These are phyloP conservation scores for Eriosoma lanigerum DNA, from an alignment of 1,140 invertebrate genomes.

Conservation along the genomic window DNA sequence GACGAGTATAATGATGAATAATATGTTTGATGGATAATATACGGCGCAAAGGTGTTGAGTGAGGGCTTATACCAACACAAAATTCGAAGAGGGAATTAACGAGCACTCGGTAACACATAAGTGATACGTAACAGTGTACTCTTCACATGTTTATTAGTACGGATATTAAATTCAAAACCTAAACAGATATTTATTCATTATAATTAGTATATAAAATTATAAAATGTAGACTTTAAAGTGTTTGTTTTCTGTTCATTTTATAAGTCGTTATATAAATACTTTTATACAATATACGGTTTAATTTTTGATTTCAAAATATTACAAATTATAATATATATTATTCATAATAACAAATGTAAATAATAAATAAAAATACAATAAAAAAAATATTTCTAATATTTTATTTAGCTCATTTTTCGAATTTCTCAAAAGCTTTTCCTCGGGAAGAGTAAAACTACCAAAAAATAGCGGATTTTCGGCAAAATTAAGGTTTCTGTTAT, in stretches of 20 bases:
- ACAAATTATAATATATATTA: no score
- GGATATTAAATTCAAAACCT: background rate
- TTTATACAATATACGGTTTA: no score
- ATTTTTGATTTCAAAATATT: no score
- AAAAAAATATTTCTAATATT: no score
- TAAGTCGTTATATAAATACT: no score
- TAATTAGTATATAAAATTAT: background rate
- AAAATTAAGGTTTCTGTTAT: no score
- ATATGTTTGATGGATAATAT: slow-evolving; percentile 24
- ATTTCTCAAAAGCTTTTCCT: no score
- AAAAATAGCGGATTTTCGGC: no score
- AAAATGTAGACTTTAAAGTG: background rate
- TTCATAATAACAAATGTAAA: no score
- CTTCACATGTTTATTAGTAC: background rate
- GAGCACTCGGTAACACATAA: background rate
- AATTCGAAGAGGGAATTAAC: background rate
- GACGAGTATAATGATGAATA: slow-evolving; percentile 48
- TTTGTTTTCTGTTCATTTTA: background rate
- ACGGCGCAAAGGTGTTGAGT: slow-evolving; percentile 11
- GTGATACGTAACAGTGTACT: background rate
- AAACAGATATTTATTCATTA: background rate
- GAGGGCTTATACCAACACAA: slow-evolving; percentile 9
- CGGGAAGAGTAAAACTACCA: no score
- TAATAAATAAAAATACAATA: no score
- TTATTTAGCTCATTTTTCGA: no score